phyloP scores from a whole-genome alignment of 2,888 invertebrate genomes.

The Galeruca laticollis region DNA sequence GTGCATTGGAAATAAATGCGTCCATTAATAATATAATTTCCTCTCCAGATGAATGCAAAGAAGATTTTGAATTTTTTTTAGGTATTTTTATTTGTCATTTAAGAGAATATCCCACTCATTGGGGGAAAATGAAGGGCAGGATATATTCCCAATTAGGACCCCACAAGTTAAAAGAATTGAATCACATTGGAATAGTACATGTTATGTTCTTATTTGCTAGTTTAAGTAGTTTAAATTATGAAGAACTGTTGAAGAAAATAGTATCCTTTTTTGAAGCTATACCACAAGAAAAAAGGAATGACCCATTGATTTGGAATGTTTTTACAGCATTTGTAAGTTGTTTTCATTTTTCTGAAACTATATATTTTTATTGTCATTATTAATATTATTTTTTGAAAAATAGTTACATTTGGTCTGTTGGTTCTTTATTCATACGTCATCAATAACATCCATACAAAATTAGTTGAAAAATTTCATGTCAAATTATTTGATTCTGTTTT shows the following conservation, averaged over 20 bases:
- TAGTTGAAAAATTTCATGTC: no score
- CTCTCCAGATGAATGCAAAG: slow-evolving; percentile 49
- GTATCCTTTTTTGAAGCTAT: slow-evolving; percentile 55
- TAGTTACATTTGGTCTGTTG: neutral
- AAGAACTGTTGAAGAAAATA: slow-evolving; percentile 61
- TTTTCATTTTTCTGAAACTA: neutral
- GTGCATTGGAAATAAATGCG: slow-evolving; percentile 48
- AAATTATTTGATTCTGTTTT: no score
- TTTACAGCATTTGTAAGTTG: slow-evolving; percentile 59
- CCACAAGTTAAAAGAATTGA: slow-evolving; percentile 61
- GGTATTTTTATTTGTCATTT: slow-evolving; percentile 59
- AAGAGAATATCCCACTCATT: slow-evolving; percentile 59
- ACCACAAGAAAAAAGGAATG: slow-evolving; percentile 53
- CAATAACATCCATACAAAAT: no score
- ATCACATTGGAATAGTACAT: slow-evolving; percentile 58
- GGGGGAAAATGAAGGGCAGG: slow-evolving; percentile 63
- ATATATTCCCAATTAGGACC: slow-evolving; percentile 64
- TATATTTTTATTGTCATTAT: no score
- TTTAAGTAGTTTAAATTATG: slow-evolving; percentile 56
- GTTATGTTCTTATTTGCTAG: slow-evolving; percentile 59
- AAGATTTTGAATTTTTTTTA: slow-evolving; percentile 61
- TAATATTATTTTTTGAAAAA: no score
- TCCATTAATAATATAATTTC: slow-evolving; percentile 52
- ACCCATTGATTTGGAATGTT: slow-evolving; percentile 56
- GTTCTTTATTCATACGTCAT: no score